Evolutionary conservation across 2,888 invertebrate genomes (phyloP).

Genomic region (Platycnemis pennipes): DNA sequence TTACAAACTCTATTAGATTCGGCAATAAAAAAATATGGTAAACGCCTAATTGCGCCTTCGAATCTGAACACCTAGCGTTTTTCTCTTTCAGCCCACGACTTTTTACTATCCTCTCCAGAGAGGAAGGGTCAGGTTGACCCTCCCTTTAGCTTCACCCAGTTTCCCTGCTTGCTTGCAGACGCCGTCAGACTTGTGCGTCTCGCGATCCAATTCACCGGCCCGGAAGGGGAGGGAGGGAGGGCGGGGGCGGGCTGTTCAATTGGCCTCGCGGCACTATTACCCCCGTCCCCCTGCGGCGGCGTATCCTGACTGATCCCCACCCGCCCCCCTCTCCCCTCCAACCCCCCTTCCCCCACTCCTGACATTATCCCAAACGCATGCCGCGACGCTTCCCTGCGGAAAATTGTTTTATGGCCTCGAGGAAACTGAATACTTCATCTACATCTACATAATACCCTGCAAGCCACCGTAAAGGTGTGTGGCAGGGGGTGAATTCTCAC

Average conservation of each 20-base stretch:
- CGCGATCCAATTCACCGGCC: constrained; percentile 30
- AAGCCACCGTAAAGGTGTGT: no score
- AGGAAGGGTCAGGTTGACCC: not conserved
- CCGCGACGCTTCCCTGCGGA: no score
- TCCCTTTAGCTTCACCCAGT: not conserved
- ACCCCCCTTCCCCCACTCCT: not conserved
- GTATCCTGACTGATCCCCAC: constrained; percentile 9
- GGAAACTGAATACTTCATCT: no score
- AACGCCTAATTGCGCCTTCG: no score
- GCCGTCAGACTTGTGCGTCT: not conserved
- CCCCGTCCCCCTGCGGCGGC: not conserved
- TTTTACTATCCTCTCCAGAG: not conserved
- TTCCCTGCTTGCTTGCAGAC: not conserved
- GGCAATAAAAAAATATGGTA: no score
- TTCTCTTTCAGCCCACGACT: not conserved
- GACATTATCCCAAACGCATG: no score
- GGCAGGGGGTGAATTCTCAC: no score
- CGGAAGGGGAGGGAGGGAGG: not conserved
- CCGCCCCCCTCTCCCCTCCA: not conserved
- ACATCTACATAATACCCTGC: no score
- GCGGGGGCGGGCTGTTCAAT: not conserved
- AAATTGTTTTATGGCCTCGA: no score
- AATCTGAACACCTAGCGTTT: not conserved
- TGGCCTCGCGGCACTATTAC: constrained; percentile 33
- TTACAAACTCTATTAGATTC: no score